phyloP scores from a whole-genome alignment of 2,113 vertebrate genomes.

The Notarius quadriscutis region DNA sequence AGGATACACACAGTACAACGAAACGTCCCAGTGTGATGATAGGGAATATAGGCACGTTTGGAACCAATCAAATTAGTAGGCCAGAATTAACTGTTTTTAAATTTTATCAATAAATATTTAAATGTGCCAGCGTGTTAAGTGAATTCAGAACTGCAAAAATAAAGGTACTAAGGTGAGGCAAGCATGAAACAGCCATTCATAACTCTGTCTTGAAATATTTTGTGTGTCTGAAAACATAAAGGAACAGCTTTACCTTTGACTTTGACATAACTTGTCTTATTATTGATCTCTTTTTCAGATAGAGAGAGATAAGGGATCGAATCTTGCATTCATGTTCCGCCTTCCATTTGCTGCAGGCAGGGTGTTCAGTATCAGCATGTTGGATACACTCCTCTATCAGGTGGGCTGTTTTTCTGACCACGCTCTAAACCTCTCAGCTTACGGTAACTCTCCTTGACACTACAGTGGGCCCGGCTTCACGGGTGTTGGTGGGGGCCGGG shows the following conservation, averaged over 20 bases:
- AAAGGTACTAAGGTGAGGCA: too few relatives aligned
- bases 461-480: neutral
- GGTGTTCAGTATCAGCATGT: conserved; percentile 87
- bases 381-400: conserved; percentile 86
- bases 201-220: too few relatives aligned
- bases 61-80: neutral
- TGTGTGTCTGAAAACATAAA: too few relatives aligned
- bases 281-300: conserved; percentile 66
- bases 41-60: neutral
- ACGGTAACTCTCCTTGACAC: neutral
- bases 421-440: neutral
- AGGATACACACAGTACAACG: neutral
- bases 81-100: neutral
- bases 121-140: neutral
- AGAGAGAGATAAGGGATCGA: conserved; percentile 84
- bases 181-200: too few relatives aligned
- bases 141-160: neutral
- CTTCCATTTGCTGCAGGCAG: conserved; percentile 84
- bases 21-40: neutral
- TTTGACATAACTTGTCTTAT: neutral
- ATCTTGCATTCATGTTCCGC: conserved; percentile 87
- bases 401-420: conserved; percentile 56
- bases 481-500: too few relatives aligned
- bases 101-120: neutral
- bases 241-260: neutral